phyloP scores from a whole-genome alignment of 2,797 vertebrate genomes.

The Mus spretus region DNA sequence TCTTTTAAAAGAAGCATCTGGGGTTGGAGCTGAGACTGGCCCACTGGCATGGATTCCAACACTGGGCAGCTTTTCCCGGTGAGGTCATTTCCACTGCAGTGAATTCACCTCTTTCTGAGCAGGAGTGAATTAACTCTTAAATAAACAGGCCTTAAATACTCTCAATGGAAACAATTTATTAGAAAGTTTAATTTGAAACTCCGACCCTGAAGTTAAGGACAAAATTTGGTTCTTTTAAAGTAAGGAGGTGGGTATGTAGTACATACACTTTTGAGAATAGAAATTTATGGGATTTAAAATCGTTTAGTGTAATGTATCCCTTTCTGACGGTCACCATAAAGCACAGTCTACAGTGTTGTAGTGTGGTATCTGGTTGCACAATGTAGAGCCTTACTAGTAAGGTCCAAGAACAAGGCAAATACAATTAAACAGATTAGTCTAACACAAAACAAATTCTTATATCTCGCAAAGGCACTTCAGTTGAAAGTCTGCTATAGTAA shows the following conservation, averaged over 20 bases:
- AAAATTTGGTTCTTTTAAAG: not conserved
- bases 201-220: not conserved
- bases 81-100: not conserved
- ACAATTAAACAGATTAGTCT: conserved; percentile 14
- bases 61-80: not conserved
- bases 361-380: not conserved
- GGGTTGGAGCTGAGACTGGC: not conserved
- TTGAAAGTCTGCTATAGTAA: conserved; percentile 10
- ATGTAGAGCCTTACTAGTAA: not conserved
- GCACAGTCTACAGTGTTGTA: not conserved
- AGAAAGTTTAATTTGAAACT: conserved; percentile 18
- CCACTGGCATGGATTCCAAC: not conserved
- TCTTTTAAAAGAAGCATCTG: too few relatives aligned
- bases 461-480: conserved; percentile 30
- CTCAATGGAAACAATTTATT: conserved; percentile 1
- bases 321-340: conserved; percentile 16
- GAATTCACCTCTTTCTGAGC: not conserved
- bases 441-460: conserved; percentile 31
- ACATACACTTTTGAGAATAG: conserved; percentile 30
- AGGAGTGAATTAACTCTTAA: not conserved
- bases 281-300: not conserved
- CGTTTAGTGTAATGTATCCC: conserved; percentile 21
- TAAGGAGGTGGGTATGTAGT: not conserved
- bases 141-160: not conserved
- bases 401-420: conserved; percentile 46